These are phyloP conservation scores for Anagrus nilaparvatae DNA, from an alignment of 1,140 invertebrate genomes.

Conservation along the genomic window DNA sequence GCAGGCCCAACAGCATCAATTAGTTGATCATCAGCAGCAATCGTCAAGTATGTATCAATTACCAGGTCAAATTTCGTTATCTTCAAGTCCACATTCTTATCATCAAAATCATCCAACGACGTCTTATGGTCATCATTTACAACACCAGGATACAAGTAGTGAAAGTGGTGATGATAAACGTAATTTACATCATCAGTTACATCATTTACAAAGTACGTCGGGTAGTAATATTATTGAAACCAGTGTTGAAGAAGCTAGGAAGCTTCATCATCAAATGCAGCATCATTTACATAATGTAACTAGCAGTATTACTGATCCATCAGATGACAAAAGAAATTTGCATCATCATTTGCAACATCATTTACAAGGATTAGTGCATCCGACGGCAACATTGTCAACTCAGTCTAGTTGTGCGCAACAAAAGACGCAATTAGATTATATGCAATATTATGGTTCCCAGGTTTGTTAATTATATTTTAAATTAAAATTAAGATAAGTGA, in stretches of 20 bases:
- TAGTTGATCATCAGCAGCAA: conserved; percentile 34
- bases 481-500: too few species aligned
- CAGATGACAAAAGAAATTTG: conserved; percentile 39
- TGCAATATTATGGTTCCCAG: conserved; percentile 40
- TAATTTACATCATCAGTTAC: conserved; percentile 38
- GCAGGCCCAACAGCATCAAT: conserved; percentile 31
- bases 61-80: conserved; percentile 37
- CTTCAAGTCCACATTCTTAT: conserved; percentile 37
- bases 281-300: conserved; percentile 39
- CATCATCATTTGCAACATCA: conserved; percentile 40
- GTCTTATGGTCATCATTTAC: conserved; percentile 32
- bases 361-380: conserved; percentile 36
- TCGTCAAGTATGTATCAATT: conserved; percentile 44
- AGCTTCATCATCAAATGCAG: conserved; percentile 37
- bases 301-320: conserved; percentile 39
- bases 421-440: conserved; percentile 39
- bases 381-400: conserved; percentile 35
- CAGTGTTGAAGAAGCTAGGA: too few species aligned
- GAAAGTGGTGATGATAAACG: conserved; percentile 38
- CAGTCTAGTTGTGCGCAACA: conserved; percentile 39
- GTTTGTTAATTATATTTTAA: too few species aligned
- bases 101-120: conserved; percentile 32
- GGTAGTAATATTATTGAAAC: conserved; percentile 33
- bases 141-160: conserved; percentile 38
- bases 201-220: conserved; percentile 38